These are phyloP conservation scores for Mycalesis mineus DNA, from an alignment of 2,888 invertebrate species.

Conservation along the genomic window DNA sequence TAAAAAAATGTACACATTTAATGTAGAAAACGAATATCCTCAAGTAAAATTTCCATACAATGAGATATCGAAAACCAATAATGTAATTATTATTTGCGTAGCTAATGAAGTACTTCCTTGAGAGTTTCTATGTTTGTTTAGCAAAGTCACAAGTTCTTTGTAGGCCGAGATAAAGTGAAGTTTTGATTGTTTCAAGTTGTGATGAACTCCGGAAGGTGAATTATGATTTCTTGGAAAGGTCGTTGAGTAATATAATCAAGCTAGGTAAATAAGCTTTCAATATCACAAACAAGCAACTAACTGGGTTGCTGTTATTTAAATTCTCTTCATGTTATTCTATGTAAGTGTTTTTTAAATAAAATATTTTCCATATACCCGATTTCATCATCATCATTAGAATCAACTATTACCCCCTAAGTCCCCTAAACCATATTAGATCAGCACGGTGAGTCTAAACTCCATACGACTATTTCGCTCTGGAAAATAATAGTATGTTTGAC, in stretches of 20 bases:
- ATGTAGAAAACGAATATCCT: not conserved
- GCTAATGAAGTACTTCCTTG: not conserved
- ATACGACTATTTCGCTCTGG: too few relatives aligned
- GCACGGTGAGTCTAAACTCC: too few relatives aligned
- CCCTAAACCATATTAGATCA: too few relatives aligned
- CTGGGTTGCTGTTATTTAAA: too few relatives aligned
- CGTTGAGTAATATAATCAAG: not conserved
- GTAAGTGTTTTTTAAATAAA: too few relatives aligned
- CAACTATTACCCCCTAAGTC: too few relatives aligned
- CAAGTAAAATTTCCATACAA: not conserved
- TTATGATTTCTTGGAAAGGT: not conserved
- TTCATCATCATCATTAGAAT: too few relatives aligned
- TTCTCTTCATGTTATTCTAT: too few relatives aligned
- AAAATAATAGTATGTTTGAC: too few relatives aligned
- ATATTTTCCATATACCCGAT: too few relatives aligned
- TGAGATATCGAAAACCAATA: slow-evolving; percentile 1
- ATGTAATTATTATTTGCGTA: slow-evolving; percentile 5
- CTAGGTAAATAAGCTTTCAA: not conserved
- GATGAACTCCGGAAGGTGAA: not conserved
- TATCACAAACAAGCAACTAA: too few relatives aligned
- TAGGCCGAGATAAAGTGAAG: not conserved
- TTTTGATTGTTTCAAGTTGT: slow-evolving; percentile 5
- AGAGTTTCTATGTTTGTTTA: slow-evolving; percentile 4
- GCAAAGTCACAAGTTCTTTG: slow-evolving; percentile 5
- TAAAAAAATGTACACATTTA: too few relatives aligned